These are phyloP conservation scores for Nasonia giraulti DNA, from an alignment of 1,140 invertebrate species.

Conservation along the genomic window DNA sequence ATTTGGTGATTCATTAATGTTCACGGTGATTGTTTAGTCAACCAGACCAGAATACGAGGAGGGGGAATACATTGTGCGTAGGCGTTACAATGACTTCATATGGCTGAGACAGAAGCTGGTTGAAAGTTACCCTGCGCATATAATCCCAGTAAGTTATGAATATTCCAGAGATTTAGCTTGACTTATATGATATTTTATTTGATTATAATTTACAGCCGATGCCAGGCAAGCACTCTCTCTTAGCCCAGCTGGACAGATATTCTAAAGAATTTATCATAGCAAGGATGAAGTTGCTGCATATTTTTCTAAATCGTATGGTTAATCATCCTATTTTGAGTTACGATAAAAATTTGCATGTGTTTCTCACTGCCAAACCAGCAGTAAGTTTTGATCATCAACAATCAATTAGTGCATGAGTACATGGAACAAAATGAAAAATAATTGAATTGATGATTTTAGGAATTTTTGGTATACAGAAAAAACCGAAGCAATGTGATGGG, in stretches of 20 bases:
- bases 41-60: slow-evolving; percentile 80
- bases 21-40: slow-evolving; percentile 71
- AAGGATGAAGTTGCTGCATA: slow-evolving; percentile 82
- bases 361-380: slow-evolving; percentile 81
- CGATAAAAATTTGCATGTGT: slow-evolving; percentile 80
- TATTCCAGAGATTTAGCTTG: background rate
- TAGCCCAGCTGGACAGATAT: slow-evolving; percentile 83
- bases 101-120: slow-evolving; percentile 82
- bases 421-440: background rate
- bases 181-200: slow-evolving; percentile 35
- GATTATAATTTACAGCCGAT: slow-evolving; percentile 77
- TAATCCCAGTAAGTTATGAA: slow-evolving; percentile 78
- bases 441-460: slow-evolving; percentile 70
- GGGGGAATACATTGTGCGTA: slow-evolving; percentile 80
- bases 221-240: slow-evolving; percentile 83
- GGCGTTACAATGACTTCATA: slow-evolving; percentile 86
- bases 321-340: slow-evolving; percentile 85
- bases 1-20: slow-evolving; percentile 29
- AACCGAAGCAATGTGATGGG: slow-evolving; percentile 76
- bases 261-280: slow-evolving; percentile 84
- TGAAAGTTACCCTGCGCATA: slow-evolving; percentile 80
- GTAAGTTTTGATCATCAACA: slow-evolving; percentile 69
- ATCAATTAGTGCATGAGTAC: background rate
- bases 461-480: slow-evolving; percentile 81
- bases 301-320: slow-evolving; percentile 80